Evolutionary conservation across 1,140 invertebrate species (phyloP).

Genomic region (Aphidius gifuensis): DNA sequence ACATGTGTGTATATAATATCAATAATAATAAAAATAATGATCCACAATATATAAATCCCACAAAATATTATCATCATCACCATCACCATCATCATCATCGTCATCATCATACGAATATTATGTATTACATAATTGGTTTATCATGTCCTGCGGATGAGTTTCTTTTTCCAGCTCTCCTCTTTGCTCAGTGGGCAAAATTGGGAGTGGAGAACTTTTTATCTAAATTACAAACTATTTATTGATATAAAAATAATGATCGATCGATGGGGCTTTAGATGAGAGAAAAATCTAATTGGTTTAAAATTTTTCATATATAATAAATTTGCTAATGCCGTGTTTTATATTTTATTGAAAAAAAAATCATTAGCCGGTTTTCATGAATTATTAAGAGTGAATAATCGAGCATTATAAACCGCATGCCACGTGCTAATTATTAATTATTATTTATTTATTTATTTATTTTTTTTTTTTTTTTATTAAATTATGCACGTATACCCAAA

Average conservation of each 20-base stretch:
- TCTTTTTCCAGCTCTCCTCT: conserved; percentile 82
- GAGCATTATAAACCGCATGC: conserved; percentile 52
- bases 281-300: conserved; percentile 48
- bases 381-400: conserved; percentile 50
- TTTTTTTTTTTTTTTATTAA: conserved; percentile 10
- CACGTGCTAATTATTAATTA: conserved; percentile 38
- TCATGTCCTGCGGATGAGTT: conserved; percentile 54
- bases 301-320: conserved; percentile 43
- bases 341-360: conserved; percentile 35
- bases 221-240: conserved; percentile 6
- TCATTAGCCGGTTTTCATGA: conserved; percentile 52
- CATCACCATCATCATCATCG: conserved; percentile 26
- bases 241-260: conserved; percentile 28
- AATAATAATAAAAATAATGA: too few species aligned
- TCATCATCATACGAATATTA: conserved; percentile 31
- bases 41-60: too few species aligned
- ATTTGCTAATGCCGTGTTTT: conserved; percentile 52
- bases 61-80: too few species aligned
- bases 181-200: conserved; percentile 74
- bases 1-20: too few species aligned
- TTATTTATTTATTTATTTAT: conserved; percentile 34
- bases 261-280: conserved; percentile 41
- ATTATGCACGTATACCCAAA: background rate
- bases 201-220: conserved; percentile 57
- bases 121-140: conserved; percentile 47